Conservation (phyloP, 2,888 invertebrate genomes). For the Nesidiocoris tenuis region DNA sequence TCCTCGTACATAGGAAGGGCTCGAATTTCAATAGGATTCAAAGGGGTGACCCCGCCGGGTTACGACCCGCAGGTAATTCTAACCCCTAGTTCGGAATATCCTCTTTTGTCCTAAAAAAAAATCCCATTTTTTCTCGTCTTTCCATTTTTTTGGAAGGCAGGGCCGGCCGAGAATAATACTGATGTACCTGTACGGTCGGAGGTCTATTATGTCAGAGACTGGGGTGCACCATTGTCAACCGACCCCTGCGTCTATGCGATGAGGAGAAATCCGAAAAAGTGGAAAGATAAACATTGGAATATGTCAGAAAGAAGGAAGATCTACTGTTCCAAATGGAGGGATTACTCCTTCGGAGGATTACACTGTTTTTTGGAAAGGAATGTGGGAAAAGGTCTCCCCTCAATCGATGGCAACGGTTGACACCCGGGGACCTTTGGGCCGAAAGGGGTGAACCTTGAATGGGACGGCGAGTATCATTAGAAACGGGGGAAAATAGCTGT, state of each 20-base stretch:
- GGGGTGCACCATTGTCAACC: constrained; percentile 33
- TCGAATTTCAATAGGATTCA: background rate
- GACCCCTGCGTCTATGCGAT: background rate
- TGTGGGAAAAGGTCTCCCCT: background rate
- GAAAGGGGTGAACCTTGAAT: background rate
- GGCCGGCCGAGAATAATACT: background rate
- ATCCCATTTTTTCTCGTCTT: background rate
- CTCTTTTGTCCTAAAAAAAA: background rate
- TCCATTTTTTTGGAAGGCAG: background rate
- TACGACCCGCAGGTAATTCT: constrained; percentile 6
- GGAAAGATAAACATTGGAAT: background rate
- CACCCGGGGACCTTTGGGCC: background rate
- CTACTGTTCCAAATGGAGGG: background rate
- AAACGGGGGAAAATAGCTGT: background rate
- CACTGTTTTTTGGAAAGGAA: background rate
- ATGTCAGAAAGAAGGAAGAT: background rate
- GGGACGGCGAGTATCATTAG: background rate
- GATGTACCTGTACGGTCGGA: constrained; percentile 35
- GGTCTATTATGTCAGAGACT: constrained; percentile 41
- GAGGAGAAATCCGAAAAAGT: background rate
- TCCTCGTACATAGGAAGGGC: background rate
- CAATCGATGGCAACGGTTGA: background rate
- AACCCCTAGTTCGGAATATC: background rate
- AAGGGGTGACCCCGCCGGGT: constrained; percentile 19
- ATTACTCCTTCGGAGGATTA: background rate